phyloP scores from a whole-genome alignment of 2,797 vertebrate genomes.

The Phylloscopus collybita region DNA sequence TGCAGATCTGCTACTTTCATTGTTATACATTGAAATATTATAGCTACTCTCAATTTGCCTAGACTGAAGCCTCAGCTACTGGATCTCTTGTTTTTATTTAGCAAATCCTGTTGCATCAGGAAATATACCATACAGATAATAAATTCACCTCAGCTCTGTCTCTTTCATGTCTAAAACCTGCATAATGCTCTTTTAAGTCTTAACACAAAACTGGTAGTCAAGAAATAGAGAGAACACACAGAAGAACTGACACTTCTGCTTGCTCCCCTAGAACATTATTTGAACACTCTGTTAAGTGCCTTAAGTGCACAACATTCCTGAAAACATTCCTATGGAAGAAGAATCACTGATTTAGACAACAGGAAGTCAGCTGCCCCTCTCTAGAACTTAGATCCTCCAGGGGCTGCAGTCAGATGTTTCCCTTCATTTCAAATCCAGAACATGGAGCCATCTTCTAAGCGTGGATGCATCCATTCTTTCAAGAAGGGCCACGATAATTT shows the following conservation, averaged over 20 bases:
- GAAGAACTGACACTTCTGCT: neutral
- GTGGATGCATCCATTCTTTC: neutral
- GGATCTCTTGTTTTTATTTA: neutral
- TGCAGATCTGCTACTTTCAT: neutral
- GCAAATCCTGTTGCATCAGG: neutral
- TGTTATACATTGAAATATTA: neutral
- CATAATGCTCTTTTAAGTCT: neutral
- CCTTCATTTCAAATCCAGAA: neutral
- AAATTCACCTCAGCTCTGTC: neutral
- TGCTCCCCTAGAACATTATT: neutral
- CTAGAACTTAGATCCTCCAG: neutral
- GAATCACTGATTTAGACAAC: neutral
- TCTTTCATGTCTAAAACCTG: neutral
- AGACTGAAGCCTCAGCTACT: neutral
- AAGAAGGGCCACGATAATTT: neutral
- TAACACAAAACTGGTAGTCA: neutral
- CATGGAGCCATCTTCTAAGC: neutral
- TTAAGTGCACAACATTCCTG: neutral
- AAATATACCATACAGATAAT: neutral
- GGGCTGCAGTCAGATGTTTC: neutral
- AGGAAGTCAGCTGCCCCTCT: neutral
- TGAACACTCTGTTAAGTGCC: neutral
- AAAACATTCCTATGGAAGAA: neutral
- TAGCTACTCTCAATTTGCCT: neutral
- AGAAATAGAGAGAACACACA: neutral